Evolutionary conservation across 2,888 invertebrate species (phyloP).

Genomic region (Lampropteryx suffumata): DNA sequence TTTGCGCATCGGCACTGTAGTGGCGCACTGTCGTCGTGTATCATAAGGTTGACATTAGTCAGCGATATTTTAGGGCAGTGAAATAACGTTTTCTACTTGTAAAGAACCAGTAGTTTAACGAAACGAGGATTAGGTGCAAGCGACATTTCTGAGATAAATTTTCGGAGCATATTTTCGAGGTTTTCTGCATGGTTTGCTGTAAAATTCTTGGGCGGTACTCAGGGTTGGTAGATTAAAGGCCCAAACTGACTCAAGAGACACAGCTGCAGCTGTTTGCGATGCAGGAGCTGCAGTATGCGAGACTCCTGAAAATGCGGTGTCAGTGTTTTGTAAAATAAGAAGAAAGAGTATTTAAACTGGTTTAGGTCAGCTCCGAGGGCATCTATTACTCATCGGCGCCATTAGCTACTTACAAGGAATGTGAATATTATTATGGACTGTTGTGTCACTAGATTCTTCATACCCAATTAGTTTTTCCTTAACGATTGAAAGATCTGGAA

Average conservation of each 20-base stretch:
- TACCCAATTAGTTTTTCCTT: conserved; percentile 30
- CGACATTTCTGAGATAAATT: conserved; percentile 23
- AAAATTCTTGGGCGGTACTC: conserved; percentile 11
- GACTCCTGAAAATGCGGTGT: too few species aligned
- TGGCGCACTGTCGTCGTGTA: too few species aligned
- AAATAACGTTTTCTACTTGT: background rate
- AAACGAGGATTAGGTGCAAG: conserved; percentile 17
- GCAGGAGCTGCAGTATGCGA: too few species aligned
- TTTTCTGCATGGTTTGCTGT: conserved; percentile 5
- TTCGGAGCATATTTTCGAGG: conserved; percentile 20
- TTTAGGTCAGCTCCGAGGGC: background rate
- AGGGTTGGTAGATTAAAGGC: conserved; percentile 1
- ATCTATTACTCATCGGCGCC: conserved; percentile 23
- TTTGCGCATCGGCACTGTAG: too few species aligned
- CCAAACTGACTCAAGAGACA: too few species aligned
- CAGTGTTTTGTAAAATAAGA: too few species aligned
- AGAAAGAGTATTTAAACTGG: too few species aligned
- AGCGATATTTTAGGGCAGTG: too few species aligned
- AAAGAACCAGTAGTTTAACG: conserved; percentile 4
- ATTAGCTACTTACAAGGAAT: conserved; percentile 20
- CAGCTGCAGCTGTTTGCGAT: too few species aligned
- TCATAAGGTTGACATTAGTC: too few species aligned
- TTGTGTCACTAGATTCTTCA: conserved; percentile 22
- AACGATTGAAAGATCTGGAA: background rate
- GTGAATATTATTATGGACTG: conserved; percentile 18